These are phyloP conservation scores for Acanthurus leucopareius DNA, from an alignment of 2,797 vertebrate species.

Conservation along the genomic window DNA sequence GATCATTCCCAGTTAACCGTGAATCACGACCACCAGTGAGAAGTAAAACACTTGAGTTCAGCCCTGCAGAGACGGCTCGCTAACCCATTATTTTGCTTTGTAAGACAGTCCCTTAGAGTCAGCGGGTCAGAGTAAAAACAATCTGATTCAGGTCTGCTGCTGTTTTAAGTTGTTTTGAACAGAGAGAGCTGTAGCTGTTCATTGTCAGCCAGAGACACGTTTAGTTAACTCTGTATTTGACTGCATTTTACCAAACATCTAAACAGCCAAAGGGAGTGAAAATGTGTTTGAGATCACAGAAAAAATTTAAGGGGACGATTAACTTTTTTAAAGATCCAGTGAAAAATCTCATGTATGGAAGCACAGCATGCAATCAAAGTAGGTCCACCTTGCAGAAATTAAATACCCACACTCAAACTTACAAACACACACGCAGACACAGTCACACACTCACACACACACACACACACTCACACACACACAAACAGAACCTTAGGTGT, in stretches of 20 bases:
- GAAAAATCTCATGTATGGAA: constrained; percentile 1
- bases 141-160: too few relatives aligned
- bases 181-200: background rate
- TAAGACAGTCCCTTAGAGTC: too few relatives aligned
- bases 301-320: background rate
- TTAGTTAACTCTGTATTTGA: background rate
- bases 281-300: background rate
- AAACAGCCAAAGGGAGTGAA: background rate
- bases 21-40: background rate
- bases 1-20: constrained; percentile 16
- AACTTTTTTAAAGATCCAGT: background rate
- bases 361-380: constrained; percentile 20
- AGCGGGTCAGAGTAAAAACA: too few relatives aligned
- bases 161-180: background rate
- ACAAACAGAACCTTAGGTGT: constrained; percentile 3
- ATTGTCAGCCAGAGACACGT: background rate
- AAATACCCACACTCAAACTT: background rate
- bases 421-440: constrained; percentile 1
- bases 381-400: constrained; percentile 4
- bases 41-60: constrained; percentile 4
- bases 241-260: background rate
- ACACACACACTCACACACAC: too few relatives aligned
- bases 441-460: too few relatives aligned
- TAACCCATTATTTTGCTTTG: constrained; percentile 10
- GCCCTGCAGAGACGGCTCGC: background rate